These are phyloP conservation scores for Pheosia tremula DNA, from an alignment of 2,888 invertebrate species.

Conservation along the genomic window DNA sequence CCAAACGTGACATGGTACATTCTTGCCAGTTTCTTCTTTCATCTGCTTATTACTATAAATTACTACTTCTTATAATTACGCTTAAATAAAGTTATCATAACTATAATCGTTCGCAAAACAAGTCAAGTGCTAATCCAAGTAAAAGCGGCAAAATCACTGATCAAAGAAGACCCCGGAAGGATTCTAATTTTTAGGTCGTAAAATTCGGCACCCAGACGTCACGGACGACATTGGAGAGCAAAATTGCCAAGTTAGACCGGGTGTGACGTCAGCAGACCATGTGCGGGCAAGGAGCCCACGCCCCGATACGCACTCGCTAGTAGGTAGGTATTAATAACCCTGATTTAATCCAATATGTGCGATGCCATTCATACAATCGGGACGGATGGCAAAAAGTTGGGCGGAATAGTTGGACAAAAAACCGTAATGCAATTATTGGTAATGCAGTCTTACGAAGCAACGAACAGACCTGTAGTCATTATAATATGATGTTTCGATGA, in stretches of 20 bases:
- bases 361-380: constrained; percentile 31
- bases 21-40: background rate
- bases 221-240: constrained; percentile 27
- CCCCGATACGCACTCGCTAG: constrained; percentile 29
- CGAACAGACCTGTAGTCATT: background rate
- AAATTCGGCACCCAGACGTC: constrained; percentile 25
- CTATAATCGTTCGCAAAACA: too few relatives aligned
- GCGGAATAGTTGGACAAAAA: background rate
- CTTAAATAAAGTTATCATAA: too few relatives aligned
- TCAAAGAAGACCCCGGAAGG: constrained; percentile 8
- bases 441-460: background rate
- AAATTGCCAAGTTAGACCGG: constrained; percentile 34
- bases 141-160: background rate
- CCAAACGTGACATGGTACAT: background rate
- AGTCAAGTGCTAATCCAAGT: background rate
- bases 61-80: too few relatives aligned
- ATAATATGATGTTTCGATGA: background rate
- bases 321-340: constrained; percentile 35
- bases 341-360: constrained; percentile 27
- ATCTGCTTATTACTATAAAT: too few relatives aligned
- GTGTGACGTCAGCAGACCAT: constrained; percentile 62
- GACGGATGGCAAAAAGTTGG: constrained; percentile 10
- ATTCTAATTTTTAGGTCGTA: constrained; percentile 30
- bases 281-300: constrained; percentile 56
- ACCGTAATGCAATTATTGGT: background rate